These are phyloP conservation scores for Scomber scombrus DNA, from an alignment of 2,113 vertebrate genomes.

Conservation along the genomic window DNA sequence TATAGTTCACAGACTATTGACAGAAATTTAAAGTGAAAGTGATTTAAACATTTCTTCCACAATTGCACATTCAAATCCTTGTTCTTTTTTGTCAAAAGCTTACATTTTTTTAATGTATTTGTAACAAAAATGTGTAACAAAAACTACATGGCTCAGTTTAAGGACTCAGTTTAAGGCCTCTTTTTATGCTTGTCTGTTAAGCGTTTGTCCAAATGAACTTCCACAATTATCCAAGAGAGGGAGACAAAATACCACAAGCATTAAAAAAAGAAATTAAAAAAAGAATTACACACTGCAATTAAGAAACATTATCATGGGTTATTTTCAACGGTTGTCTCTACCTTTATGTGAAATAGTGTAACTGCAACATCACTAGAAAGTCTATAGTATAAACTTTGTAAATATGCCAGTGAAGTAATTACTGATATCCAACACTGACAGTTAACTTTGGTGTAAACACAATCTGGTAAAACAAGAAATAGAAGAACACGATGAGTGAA, in stretches of 20 bases:
- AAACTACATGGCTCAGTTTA: not conserved
- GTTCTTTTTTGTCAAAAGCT: not conserved
- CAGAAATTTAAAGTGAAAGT: not conserved
- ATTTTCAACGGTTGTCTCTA: no score
- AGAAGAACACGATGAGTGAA: not conserved
- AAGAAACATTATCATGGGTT: not conserved
- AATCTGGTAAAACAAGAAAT: constrained; percentile 7
- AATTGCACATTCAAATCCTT: not conserved
- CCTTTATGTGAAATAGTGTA: no score
- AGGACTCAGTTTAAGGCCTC: rapidly evolving
- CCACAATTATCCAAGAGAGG: constrained; percentile 65
- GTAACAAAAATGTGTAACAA: not conserved
- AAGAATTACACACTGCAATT: no score
- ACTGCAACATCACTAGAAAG: no score
- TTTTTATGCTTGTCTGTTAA: not conserved
- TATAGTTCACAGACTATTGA: not conserved
- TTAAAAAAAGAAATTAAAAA: not conserved
- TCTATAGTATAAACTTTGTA: no score
- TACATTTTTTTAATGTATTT: constrained; percentile 3
- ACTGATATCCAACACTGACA: not conserved
- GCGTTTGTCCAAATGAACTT: not conserved
- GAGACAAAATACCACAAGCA: constrained; percentile 55
- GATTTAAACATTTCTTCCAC: not conserved
- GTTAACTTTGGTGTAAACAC: constrained; percentile 2
- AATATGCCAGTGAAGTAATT: no score